Conservation (phyloP, 2,797 vertebrate genomes). For the Anolis apletophallus region DNA sequence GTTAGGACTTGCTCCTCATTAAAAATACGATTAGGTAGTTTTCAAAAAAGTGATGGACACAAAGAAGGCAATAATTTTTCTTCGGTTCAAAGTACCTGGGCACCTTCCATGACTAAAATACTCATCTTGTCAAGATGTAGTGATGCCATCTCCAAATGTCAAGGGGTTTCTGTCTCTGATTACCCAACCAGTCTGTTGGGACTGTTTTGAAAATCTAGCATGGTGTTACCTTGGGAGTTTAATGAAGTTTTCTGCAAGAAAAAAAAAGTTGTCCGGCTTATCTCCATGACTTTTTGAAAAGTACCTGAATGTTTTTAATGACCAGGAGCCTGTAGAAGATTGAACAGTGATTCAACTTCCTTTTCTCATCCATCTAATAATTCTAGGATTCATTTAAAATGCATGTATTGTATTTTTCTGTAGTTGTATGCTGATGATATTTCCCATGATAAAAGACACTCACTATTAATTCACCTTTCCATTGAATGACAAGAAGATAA, state of each 20-base stretch:
- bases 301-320: not conserved
- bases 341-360: not conserved
- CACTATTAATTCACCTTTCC: constrained; percentile 6
- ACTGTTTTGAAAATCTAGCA: not conserved
- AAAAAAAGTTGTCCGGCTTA: not conserved
- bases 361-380: not conserved
- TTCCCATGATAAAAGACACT: not conserved
- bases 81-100: not conserved
- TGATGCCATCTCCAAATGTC: not conserved
- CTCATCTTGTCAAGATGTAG: not conserved
- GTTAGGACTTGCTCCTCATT: not conserved
- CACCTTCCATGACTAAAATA: not conserved
- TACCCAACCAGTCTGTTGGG: not conserved
- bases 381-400: not conserved
- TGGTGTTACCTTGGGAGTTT: not conserved
- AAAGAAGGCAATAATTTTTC: not conserved
- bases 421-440: not conserved
- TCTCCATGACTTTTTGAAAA: not conserved
- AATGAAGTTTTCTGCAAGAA: not conserved
- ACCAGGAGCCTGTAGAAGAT: not conserved
- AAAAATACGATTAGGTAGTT: not conserved
- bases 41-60: not conserved
- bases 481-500: not conserved
- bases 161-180: not conserved
- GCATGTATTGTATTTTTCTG: not conserved